phyloP scores from a whole-genome alignment of 2,797 vertebrate genomes.

The Premnoplex brunnescens region DNA sequence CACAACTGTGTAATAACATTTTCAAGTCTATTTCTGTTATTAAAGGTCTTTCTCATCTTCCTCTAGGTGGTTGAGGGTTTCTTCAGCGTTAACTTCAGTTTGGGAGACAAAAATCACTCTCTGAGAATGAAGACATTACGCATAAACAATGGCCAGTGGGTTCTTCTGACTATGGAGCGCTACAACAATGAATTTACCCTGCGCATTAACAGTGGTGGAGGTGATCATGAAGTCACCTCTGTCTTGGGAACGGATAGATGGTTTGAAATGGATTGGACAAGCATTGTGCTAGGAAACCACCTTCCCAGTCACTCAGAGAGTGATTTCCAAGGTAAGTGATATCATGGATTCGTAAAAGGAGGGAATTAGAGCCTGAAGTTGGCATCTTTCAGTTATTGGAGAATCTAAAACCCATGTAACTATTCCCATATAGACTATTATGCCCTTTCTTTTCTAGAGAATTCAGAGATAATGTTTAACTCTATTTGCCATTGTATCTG shows the following conservation, averaged over 20 bases:
- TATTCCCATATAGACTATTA: neutral
- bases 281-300: slow-evolving; percentile 78
- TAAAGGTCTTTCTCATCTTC: neutral
- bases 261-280: slow-evolving; percentile 78
- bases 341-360: neutral
- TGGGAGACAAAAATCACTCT: slow-evolving; percentile 77
- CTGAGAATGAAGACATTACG: slow-evolving; percentile 75
- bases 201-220: slow-evolving; percentile 83
- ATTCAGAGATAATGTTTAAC: neutral
- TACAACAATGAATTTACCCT: slow-evolving; percentile 85
- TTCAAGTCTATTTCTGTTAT: neutral
- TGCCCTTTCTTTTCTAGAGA: neutral
- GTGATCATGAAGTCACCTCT: slow-evolving; percentile 79
- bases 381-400: neutral
- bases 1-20: neutral
- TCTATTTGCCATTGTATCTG: neutral
- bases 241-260: slow-evolving; percentile 74
- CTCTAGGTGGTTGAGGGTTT: slow-evolving; percentile 81
- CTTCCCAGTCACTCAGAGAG: slow-evolving; percentile 57
- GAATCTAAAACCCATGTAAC: neutral
- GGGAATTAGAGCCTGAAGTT: neutral
- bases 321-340: slow-evolving; percentile 84
- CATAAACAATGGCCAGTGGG: slow-evolving; percentile 87
- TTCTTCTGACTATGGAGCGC: slow-evolving; percentile 80
- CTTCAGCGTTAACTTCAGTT: slow-evolving; percentile 78